Evolutionary conservation across 2,888 invertebrate species (phyloP), one percentile per base, ranked within the genome.

Genomic region (Siphonodentalium dalli): DNA sequence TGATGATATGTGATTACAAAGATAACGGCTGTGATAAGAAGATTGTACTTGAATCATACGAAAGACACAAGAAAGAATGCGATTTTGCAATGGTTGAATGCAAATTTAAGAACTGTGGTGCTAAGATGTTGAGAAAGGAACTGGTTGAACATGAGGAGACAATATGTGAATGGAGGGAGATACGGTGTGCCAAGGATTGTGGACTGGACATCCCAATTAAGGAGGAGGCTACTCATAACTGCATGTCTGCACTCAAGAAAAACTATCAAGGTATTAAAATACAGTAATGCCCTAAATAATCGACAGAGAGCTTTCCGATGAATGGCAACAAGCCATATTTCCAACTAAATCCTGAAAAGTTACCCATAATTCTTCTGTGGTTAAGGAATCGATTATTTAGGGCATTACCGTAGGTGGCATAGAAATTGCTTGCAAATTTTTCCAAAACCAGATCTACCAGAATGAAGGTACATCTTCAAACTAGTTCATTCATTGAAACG

Each of bases 131-230:
- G 84, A 93, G 93, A 84, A 94, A 94, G 86, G 92, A 93, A 86
- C 92, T 93, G 92, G 93, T 93, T 85, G 92, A 93, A 63, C 95
- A 95, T 85, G 93, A 93, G 86, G 93, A 93, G 85, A 86, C 93
- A 80, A 91, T 92, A 89, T 95, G 95, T 93, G 88, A 87, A 44
- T 66, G 64, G 58, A 43, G 74, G 34, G 69, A 72, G 58, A 60
- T 57, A 13, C n/a, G 49, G 6, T 77, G 77, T 52, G 50, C 43
- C 4, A 58, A 62, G 5, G 65, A 66, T 21, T 77, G 77, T 63
- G 68, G 70, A 8, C 62, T 75, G 9, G 61, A 63, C 54, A 60
- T 77, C 3, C 66, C 70, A 6, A 37, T 66, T 1, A 63, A 59
- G 43, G 58, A 65, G 11, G 53, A 47, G 26, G 55, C 60, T 2